Evolutionary conservation across 2,797 vertebrate genomes (phyloP).

Genomic region (Forpus xanthops): DNA sequence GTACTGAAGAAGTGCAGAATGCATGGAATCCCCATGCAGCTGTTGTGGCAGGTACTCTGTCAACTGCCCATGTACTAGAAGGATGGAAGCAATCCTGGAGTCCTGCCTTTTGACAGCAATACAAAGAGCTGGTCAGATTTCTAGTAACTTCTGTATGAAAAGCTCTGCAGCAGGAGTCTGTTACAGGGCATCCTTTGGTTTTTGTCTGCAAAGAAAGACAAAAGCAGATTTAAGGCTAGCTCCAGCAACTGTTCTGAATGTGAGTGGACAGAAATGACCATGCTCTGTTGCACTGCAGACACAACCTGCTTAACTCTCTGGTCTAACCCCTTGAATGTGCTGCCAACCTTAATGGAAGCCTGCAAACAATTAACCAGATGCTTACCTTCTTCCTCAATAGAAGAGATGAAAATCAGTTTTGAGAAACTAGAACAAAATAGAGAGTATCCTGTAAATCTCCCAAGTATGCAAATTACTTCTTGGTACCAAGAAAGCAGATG

Average conservation of each 20-base stretch:
- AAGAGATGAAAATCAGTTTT: background rate
- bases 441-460: background rate
- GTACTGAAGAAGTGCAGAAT: background rate
- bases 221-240: background rate
- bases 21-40: background rate
- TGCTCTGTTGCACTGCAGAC: background rate
- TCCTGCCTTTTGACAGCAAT: background rate
- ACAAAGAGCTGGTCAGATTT: background rate
- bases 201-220: background rate
- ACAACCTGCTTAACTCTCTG: background rate
- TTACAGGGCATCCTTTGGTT: background rate
- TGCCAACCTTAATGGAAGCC: background rate
- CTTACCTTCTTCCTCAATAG: background rate
- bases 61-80: background rate
- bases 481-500: background rate
- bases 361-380: background rate
- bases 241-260: background rate
- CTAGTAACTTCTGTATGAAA: background rate
- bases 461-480: background rate
- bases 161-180: background rate
- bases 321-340: background rate
- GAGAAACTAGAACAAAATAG: background rate
- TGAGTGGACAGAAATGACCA: background rate
- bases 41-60: background rate
- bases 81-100: background rate